These are phyloP conservation scores for Porites lobata DNA, from an alignment of 92 coral and sea anemone species.

Conservation along the genomic window DNA sequence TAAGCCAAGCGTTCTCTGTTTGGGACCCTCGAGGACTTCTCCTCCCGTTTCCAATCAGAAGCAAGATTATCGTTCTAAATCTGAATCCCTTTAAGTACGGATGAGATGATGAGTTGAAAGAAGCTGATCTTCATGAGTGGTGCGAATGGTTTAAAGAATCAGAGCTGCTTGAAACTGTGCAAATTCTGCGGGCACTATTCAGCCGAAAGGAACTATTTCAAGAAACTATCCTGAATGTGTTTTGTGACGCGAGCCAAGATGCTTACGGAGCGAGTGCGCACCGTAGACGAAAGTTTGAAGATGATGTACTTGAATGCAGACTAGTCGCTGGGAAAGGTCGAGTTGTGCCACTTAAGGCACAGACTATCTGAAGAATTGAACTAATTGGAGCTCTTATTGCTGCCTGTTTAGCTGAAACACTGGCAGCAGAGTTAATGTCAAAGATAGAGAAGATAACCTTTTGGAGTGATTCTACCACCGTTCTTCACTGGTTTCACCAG, in stretches of 20 bases:
- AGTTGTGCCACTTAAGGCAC: background rate
- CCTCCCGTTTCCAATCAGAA: too few species aligned
- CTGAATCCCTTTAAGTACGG: too few species aligned
- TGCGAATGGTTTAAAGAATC: too few species aligned
- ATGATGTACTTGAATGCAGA: background rate
- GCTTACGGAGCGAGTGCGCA: background rate
- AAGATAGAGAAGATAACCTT: conserved; percentile 17
- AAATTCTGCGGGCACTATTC: too few species aligned
- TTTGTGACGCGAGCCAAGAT: background rate
- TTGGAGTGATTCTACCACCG: conserved; percentile 49
- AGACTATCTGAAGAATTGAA: background rate
- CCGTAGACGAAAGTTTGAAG: background rate
- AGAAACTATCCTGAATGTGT: too few species aligned
- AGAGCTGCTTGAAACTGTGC: too few species aligned
- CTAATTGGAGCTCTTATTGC: too few species aligned
- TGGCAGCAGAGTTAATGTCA: background rate
- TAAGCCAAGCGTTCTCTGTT: conserved; percentile 34
- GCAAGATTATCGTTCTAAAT: too few species aligned
- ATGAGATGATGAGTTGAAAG: too few species aligned
- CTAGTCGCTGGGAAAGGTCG: background rate
- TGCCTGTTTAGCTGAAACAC: too few species aligned
- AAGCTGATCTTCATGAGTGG: too few species aligned
- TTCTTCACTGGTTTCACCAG: conserved; percentile 30
- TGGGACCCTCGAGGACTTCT: conserved; percentile 39
- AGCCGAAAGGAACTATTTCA: too few species aligned